phyloP scores from a whole-genome alignment of 2,888 invertebrate species.

The Melanostoma scalare region DNA sequence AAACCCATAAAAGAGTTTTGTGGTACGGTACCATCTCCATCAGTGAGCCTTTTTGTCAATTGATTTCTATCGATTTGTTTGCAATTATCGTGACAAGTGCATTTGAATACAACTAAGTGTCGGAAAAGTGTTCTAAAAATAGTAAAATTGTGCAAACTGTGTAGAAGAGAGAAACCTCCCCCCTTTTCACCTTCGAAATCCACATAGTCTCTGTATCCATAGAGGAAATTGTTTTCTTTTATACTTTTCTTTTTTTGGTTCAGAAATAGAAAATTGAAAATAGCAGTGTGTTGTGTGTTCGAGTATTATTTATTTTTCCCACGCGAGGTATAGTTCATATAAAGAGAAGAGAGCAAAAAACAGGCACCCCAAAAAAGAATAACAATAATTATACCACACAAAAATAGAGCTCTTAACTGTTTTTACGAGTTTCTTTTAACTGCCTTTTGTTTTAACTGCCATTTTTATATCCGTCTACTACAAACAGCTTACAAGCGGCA shows the following conservation, averaged over 20 bases:
- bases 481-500: conserved; percentile 78
- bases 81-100: conserved; percentile 39
- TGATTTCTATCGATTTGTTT: conserved; percentile 40
- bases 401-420: conserved; percentile 42
- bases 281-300: conserved; percentile 44
- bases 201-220: conserved; percentile 1
- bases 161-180: conserved; percentile 39
- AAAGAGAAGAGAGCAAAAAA: conserved; percentile 9
- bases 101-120: conserved; percentile 42
- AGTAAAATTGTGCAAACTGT: conserved; percentile 60
- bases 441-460: conserved; percentile 16
- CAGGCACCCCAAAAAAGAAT: conserved; percentile 9
- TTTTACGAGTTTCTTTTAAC: conserved; percentile 41
- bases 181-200: conserved; percentile 31
- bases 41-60: conserved; percentile 10
- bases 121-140: conserved; percentile 53
- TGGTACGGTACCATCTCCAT: conserved; percentile 1
- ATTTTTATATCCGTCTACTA: conserved; percentile 3
- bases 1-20: conserved; percentile 6
- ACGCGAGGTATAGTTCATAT: conserved; percentile 50
- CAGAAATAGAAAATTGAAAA: conserved; percentile 50
- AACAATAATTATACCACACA: conserved; percentile 10
- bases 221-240: conserved; percentile 29
- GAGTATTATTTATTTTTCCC: conserved; percentile 47
- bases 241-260: background rate